Percentiles rank a stretch among this genome's conserved stretches.
Conservation (phyloP, 2,888 invertebrate genomes). For the Papilio gigon region DNA sequence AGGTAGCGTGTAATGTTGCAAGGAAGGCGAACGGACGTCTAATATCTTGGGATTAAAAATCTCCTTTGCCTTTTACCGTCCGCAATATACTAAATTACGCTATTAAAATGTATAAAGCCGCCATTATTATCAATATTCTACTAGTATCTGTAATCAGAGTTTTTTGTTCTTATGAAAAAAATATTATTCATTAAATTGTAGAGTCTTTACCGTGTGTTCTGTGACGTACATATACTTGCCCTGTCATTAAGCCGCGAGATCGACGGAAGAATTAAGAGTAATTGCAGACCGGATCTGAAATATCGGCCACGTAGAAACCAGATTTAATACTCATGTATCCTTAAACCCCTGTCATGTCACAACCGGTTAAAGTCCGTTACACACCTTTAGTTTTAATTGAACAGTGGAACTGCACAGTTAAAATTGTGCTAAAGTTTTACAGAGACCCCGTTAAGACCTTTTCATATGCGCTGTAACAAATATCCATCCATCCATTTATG, state of each 20-base stretch:
- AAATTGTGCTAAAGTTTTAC: too few relatives aligned
- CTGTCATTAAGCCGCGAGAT: slow-evolving; percentile 67
- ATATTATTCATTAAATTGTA: too few relatives aligned
- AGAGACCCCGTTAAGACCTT: too few relatives aligned
- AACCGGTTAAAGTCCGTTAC: too few relatives aligned
- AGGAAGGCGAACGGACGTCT: slow-evolving; percentile 39
- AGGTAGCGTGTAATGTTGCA: slow-evolving; percentile 28
- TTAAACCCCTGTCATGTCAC: not conserved
- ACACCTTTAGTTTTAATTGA: too few relatives aligned
- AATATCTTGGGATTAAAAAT: slow-evolving; percentile 41
- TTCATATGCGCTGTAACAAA: too few relatives aligned
- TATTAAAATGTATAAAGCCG: slow-evolving; percentile 18
- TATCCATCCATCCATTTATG: too few relatives aligned
- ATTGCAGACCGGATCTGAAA: slow-evolving; percentile 57
- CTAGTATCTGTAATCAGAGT: not conserved
- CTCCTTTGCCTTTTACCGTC: slow-evolving; percentile 37
- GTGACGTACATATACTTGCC: slow-evolving; percentile 57
- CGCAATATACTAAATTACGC: slow-evolving; percentile 32
- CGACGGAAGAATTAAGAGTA: slow-evolving; percentile 63
- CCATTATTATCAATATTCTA: slow-evolving; percentile 5
- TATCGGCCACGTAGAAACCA: slow-evolving; percentile 38
- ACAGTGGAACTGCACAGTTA: too few relatives aligned
- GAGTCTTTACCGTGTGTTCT: slow-evolving; percentile 48
- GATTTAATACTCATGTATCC: slow-evolving; percentile 3
- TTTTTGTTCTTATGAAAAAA: not conserved